Conservation (phyloP, 2,888 invertebrate genomes). For the Synanthedon myopaeformis region DNA sequence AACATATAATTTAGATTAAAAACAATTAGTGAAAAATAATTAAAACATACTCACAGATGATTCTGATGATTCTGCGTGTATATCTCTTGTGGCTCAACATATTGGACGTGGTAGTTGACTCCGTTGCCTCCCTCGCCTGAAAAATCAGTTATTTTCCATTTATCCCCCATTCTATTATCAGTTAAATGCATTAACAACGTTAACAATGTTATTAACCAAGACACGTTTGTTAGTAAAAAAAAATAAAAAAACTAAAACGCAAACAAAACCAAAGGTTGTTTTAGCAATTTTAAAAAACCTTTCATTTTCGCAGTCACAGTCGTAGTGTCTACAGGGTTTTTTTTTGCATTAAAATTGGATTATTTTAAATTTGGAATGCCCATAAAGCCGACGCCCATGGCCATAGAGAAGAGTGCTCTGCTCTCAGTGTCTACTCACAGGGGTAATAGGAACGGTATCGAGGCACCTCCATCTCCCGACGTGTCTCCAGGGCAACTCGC, state of each 20-base stretch:
- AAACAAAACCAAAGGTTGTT: too few species aligned
- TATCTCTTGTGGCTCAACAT: constrained; percentile 77
- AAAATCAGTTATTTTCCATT: constrained; percentile 4
- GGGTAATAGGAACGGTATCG: constrained; percentile 63
- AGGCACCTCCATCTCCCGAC: constrained; percentile 64
- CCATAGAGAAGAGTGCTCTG: not conserved
- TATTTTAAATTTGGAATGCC: too few species aligned
- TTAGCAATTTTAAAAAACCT: too few species aligned
- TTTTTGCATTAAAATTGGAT: too few species aligned
- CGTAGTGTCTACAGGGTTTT: too few species aligned
- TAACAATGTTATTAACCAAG: too few species aligned
- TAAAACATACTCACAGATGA: constrained; percentile 32
- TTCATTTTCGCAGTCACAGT: too few species aligned
- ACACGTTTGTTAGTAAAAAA: too few species aligned
- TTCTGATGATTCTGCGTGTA: constrained; percentile 74
- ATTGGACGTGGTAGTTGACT: constrained; percentile 80
- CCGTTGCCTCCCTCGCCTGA: constrained; percentile 71
- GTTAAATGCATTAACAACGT: too few species aligned
- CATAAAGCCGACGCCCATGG: not conserved
- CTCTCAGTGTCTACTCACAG: constrained; percentile 55
- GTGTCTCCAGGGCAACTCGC: constrained; percentile 65
- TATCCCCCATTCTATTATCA: too few species aligned
- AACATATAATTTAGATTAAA: not conserved
- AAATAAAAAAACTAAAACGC: too few species aligned
- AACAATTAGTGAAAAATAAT: not conserved